These are phyloP conservation scores for Leptodactylus fallax DNA, from an alignment of 2,797 vertebrate genomes.

Conservation along the genomic window DNA sequence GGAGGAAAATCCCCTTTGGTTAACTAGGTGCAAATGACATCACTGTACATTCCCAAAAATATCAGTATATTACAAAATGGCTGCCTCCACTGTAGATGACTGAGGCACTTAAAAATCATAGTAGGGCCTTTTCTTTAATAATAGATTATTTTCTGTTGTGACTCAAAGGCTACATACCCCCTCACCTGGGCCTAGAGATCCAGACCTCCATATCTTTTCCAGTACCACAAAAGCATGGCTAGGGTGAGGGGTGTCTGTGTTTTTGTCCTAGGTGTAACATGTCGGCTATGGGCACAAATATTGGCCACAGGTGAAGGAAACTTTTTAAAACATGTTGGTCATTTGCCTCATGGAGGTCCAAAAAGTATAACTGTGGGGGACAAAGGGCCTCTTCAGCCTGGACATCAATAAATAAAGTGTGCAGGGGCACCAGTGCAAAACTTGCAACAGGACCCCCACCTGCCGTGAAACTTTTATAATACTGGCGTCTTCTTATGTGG, in stretches of 20 bases:
- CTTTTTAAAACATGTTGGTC: neutral
- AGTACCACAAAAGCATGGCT: neutral
- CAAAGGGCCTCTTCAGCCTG: too few relatives aligned
- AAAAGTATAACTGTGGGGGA: neutral
- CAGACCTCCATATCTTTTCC: neutral
- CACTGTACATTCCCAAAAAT: neutral
- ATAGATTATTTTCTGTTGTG: neutral
- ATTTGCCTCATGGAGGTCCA: neutral
- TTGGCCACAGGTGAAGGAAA: neutral
- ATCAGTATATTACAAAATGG: neutral
- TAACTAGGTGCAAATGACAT: neutral
- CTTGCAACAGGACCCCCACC: neutral
- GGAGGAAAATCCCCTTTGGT: neutral
- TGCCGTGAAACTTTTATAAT: neutral
- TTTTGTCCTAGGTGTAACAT: neutral
- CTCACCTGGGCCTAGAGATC: neutral
- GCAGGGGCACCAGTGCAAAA: neutral
- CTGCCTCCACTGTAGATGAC: neutral
- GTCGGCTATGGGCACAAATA: neutral
- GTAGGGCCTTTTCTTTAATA: neutral
- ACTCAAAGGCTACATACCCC: neutral
- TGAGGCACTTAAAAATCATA: neutral
- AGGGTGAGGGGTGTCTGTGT: too few relatives aligned
- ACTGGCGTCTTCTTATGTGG: neutral
- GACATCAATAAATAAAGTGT: neutral